A percentile compares a stretch with the other conserved stretches of the same genome.
These are phyloP conservation scores for Aptenodytes forsteri DNA, from an alignment of 2,113 vertebrate genomes.

Conservation along the genomic window DNA sequence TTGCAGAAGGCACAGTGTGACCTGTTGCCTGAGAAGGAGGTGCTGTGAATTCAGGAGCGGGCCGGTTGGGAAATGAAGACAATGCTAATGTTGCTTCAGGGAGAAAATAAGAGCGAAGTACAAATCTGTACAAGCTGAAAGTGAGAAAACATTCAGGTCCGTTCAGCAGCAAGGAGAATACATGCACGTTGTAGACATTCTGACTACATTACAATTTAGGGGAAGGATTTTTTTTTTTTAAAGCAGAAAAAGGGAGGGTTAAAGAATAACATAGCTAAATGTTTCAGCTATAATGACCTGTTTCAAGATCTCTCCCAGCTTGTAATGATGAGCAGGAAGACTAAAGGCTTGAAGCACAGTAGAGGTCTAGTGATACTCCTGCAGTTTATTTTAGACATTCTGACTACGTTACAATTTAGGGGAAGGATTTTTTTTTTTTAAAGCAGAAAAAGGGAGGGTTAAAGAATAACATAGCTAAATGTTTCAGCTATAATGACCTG, in stretches of 20 bases:
- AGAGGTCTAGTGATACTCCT: not conserved
- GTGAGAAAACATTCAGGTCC: not conserved
- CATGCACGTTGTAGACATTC: not conserved
- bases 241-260: not conserved
- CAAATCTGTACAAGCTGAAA: conserved; percentile 5
- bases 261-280: not conserved
- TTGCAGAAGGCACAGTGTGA: not conserved
- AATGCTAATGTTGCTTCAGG: conserved; percentile 12
- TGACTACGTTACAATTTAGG: not conserved
- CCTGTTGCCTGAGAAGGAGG: not conserved
- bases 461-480: not conserved
- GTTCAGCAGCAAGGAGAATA: not conserved
- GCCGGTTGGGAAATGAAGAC: not conserved
- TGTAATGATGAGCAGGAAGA: conserved; percentile 10
- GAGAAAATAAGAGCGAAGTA: not conserved
- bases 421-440: not conserved
- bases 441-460: not conserved
- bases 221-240: not conserved
- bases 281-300: conserved; percentile 35
- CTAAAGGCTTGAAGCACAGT: not conserved
- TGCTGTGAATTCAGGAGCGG: not conserved
- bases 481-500: conserved; percentile 35
- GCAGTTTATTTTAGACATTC: conserved; percentile 45
- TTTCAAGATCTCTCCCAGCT: conserved; percentile 31
- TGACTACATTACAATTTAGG: not conserved